Evolutionary conservation across 2,888 invertebrate species (phyloP).

Genomic region (Drosophila suboccidentalis): DNA sequence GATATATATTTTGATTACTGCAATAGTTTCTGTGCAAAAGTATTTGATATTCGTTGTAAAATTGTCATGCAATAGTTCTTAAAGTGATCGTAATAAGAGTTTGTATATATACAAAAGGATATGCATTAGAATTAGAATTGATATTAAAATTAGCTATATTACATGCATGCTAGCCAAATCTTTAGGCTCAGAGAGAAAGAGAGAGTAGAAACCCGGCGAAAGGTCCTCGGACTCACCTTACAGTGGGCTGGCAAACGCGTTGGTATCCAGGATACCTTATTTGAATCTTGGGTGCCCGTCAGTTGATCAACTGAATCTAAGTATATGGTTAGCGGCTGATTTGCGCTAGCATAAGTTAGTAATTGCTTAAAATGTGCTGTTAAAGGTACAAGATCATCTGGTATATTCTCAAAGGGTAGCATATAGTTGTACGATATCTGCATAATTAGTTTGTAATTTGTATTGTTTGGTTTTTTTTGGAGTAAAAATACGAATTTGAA

Average conservation of each 20-base stretch:
- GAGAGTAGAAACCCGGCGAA: neutral
- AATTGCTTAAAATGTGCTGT: slow-evolving; percentile 98
- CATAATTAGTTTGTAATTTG: slow-evolving; percentile 21
- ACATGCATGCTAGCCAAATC: slow-evolving; percentile 20
- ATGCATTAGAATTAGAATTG: slow-evolving; percentile 37
- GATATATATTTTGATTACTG: neutral
- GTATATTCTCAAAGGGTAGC: slow-evolving; percentile 96
- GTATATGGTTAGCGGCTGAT: slow-evolving; percentile 95
- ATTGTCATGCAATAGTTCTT: slow-evolving; percentile 44
- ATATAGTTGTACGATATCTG: slow-evolving; percentile 96
- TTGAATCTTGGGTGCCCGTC: slow-evolving; percentile 96
- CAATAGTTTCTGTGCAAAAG: slow-evolving; percentile 32
- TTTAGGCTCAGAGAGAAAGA: slow-evolving; percentile 8
- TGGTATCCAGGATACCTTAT: slow-evolving; percentile 98
- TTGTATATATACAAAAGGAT: slow-evolving; percentile 38
- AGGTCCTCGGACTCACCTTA: slow-evolving; percentile 88
- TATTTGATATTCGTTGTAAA: slow-evolving; percentile 16
- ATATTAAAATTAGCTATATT: slow-evolving; percentile 1
- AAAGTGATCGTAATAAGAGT: slow-evolving; percentile 27
- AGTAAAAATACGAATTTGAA: slow-evolving; percentile 41
- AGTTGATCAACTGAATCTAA: slow-evolving; percentile 99
- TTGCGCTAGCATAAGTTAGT: slow-evolving; percentile 91
- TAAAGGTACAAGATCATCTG: slow-evolving; percentile 97
- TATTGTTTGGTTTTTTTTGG: slow-evolving; percentile 9
- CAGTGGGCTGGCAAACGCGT: slow-evolving; percentile 95